These are phyloP conservation scores for Calidris pygmaea DNA, from an alignment of 2,113 vertebrate genomes.

Conservation along the genomic window DNA sequence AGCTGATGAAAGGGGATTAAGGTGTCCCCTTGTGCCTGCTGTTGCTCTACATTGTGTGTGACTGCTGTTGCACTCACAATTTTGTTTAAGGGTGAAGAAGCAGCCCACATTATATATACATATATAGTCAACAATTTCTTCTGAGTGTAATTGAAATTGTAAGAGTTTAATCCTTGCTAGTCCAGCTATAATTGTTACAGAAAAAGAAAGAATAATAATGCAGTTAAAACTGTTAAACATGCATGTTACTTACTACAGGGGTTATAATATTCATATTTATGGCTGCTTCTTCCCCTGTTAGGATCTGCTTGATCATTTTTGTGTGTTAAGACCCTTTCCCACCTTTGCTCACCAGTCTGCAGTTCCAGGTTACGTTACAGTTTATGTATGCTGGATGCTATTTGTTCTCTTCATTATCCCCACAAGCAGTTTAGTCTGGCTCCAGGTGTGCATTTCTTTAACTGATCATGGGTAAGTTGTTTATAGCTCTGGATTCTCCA, in stretches of 20 bases:
- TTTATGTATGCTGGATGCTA: not conserved
- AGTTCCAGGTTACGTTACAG: not conserved
- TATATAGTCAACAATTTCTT: not conserved
- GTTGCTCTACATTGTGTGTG: not conserved
- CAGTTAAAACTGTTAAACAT: not conserved
- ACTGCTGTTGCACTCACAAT: not conserved
- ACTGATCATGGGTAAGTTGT: not conserved
- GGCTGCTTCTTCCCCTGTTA: not conserved
- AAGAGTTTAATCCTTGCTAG: not conserved
- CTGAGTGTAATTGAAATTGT: not conserved
- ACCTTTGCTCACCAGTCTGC: not conserved
- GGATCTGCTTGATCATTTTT: not conserved
- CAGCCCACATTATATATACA: not conserved
- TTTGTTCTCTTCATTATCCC: not conserved
- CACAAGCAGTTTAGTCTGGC: not conserved
- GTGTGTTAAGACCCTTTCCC: not conserved
- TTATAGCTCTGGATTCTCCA: not conserved
- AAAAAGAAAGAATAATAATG: not conserved
- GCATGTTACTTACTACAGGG: not conserved
- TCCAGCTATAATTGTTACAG: not conserved
- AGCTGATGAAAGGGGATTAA: not conserved
- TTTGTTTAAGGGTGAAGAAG: not conserved
- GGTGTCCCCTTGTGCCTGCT: not conserved
- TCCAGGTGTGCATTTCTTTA: not conserved
- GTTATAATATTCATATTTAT: not conserved